Evolutionary conservation across 2,797 vertebrate genomes (phyloP).

Genomic region (Cuniculus paca): DNA sequence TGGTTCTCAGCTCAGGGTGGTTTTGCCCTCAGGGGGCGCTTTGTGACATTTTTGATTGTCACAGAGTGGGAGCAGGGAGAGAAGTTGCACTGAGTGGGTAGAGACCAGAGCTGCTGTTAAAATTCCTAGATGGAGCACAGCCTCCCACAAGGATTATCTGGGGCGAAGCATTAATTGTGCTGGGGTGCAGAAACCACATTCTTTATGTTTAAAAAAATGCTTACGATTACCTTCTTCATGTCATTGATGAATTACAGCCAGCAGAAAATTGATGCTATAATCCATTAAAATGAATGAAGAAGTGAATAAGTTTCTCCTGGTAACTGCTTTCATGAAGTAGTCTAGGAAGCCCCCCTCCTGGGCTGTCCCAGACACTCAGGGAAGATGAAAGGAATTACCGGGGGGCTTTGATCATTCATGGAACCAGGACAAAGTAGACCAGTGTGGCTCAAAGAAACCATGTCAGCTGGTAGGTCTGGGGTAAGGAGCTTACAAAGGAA

Average conservation of each 20-base stretch:
- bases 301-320: slow-evolving; percentile 5
- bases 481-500: neutral
- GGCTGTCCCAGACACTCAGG: neutral
- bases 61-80: neutral
- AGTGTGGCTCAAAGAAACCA: slow-evolving; percentile 10
- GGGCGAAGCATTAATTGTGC: neutral
- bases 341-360: neutral
- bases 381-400: slow-evolving; percentile 39
- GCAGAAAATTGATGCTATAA: neutral
- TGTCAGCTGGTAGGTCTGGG: neutral
- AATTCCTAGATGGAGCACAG: neutral
- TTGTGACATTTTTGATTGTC: neutral
- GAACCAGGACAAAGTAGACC: slow-evolving; percentile 35
- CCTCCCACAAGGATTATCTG: neutral
- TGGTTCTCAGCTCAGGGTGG: neutral
- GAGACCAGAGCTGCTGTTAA: neutral
- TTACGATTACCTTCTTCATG: neutral
- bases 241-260: neutral
- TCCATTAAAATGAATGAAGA: slow-evolving; percentile 7
- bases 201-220: neutral
- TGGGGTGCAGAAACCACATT: neutral
- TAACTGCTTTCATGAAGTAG: neutral
- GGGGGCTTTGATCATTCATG: slow-evolving; percentile 64
- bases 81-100: fast-evolving
- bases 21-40: neutral